Evolutionary conservation across 2,888 invertebrate genomes (phyloP).

Genomic region (Chalcis sispes): DNA sequence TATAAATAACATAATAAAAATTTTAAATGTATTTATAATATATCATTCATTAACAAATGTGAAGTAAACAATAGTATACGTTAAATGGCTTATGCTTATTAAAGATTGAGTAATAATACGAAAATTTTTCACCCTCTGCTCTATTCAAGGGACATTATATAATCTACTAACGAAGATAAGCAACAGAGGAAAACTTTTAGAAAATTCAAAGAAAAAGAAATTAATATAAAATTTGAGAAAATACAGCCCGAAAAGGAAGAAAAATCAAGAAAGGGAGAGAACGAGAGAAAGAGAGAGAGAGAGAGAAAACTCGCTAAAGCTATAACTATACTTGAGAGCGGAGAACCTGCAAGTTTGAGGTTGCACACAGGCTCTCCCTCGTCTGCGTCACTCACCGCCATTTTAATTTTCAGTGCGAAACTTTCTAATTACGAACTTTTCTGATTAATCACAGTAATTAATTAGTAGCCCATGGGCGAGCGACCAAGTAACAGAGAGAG

Average conservation of each 20-base stretch:
- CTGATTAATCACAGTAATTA: constrained; percentile 81
- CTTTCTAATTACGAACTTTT: constrained; percentile 80
- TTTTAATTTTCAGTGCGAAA: constrained; percentile 78
- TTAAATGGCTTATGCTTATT: too few relatives aligned
- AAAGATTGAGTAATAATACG: too few relatives aligned
- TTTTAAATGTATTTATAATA: too few relatives aligned
- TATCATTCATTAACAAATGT: too few relatives aligned
- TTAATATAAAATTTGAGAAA: constrained; percentile 17
- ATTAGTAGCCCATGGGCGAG: constrained; percentile 75
- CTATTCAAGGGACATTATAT: too few relatives aligned
- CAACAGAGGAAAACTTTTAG: background rate
- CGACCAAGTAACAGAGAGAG: constrained; percentile 14
- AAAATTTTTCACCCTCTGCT: too few relatives aligned
- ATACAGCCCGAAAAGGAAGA: constrained; percentile 7
- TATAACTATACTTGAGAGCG: too few relatives aligned
- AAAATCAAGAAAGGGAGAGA: constrained; percentile 21
- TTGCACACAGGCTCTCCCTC: background rate
- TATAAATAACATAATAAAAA: too few relatives aligned
- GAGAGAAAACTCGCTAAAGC: too few relatives aligned
- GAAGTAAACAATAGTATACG: too few relatives aligned
- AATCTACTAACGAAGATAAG: background rate
- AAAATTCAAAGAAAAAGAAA: constrained; percentile 13
- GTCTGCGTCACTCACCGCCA: constrained; percentile 64
- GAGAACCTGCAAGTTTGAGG: constrained; percentile 14
- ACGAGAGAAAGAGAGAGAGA: background rate